Evolutionary conservation across 2,888 invertebrate species (phyloP), one percentile per base, ranked within the genome.

Genomic region (Hyalella azteca): DNA sequence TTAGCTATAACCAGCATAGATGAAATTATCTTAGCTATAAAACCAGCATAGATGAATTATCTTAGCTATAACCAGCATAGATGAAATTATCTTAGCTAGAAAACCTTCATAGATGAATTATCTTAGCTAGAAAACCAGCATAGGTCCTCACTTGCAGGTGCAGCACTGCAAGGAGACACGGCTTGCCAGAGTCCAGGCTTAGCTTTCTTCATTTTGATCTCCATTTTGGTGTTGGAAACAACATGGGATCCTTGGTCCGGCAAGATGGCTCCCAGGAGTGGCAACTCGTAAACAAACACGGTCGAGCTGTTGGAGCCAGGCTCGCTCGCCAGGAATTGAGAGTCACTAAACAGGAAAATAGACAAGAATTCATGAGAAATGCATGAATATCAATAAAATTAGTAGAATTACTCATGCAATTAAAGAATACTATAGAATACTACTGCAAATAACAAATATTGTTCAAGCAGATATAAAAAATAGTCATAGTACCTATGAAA

Each of bases 141-240:
- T n/a, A n/a, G n/a, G n/a, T n/a, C 15, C 48, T 19, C 76, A 48
- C 76, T 26, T 0, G 13, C 48, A 5, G n/a, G n/a, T 45, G n/a
- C 4, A 9, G 5, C 54, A n/a, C 32, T 45, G 39, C 15, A 26
- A 15, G 59, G 78, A 22, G 41, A 49, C 59, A 66, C 60, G 19
- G 60, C 60, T 29, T 80, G 73, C 80, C 80, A 80, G 2, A 66
- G 41, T 15, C 39, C 73, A 0, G 78, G 60, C 45, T 49, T 60
- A 15, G 79, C 78, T 48, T 84, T 84, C 49, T 75, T 82, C n/a
- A 84, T 78, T n/a, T 81, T 81, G 2, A 84, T 77, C 60, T 84
- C 84, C 3, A 84, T 66, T 13, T 81, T 80, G 49, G 76, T 75
- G 13, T 40, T 40, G 54, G 77, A 77, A 39, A 84, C 48, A 41